Conservation (phyloP, 2,888 invertebrate genomes). For the Pandemis heparana region DNA sequence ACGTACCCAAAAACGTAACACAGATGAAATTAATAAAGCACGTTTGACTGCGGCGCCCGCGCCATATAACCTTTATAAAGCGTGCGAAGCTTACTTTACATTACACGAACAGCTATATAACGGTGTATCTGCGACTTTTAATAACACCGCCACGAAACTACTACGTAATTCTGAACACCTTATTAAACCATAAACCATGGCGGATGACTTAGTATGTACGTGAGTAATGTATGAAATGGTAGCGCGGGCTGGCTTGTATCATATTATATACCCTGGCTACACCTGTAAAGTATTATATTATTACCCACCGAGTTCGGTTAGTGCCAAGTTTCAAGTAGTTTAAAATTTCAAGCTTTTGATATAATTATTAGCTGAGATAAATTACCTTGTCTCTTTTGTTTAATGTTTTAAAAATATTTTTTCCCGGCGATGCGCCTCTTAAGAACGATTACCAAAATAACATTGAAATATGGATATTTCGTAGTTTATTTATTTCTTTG, state of each 20-base stretch:
- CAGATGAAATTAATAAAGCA: slow-evolving; percentile 8
- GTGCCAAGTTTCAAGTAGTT: not conserved
- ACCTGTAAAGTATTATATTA: slow-evolving; percentile 31
- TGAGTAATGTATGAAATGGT: slow-evolving; percentile 42
- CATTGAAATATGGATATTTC: too few species aligned
- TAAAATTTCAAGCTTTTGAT: not conserved
- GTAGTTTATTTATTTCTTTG: too few species aligned
- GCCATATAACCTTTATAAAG: slow-evolving; percentile 15
- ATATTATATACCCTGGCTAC: slow-evolving; percentile 35
- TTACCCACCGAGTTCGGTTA: not conserved
- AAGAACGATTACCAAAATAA: too few species aligned
- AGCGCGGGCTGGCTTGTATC: slow-evolving; percentile 30
- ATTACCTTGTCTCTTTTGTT: too few species aligned
- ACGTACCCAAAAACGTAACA: not conserved
- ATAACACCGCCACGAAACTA: slow-evolving; percentile 55
- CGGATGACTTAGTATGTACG: slow-evolving; percentile 44
- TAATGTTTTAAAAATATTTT: too few species aligned
- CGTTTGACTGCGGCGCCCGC: not conserved
- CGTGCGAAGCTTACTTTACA: slow-evolving; percentile 12
- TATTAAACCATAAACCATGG: slow-evolving; percentile 54
- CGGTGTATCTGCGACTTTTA: slow-evolving; percentile 51
- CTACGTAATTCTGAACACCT: slow-evolving; percentile 57
- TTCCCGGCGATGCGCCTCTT: too few species aligned
- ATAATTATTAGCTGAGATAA: not conserved
- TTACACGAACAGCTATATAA: not conserved